phyloP scores from a whole-genome alignment of 2,888 invertebrate genomes.

The Lutraria lutraria region DNA sequence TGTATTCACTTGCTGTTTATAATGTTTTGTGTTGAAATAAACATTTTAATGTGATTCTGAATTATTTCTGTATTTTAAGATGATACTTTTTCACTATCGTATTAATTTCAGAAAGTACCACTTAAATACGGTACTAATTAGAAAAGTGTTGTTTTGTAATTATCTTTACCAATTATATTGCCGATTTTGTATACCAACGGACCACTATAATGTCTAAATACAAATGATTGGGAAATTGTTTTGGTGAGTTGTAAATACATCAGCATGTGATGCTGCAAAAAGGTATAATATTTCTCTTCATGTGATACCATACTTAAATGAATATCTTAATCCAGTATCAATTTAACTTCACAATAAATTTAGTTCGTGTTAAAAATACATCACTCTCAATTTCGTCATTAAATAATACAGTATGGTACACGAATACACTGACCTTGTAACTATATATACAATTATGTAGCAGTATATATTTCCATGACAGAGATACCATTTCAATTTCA shows the following conservation, averaged over 20 bases:
- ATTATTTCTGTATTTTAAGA: too few species aligned
- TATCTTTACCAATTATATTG: too few species aligned
- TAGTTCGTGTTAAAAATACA: constrained; percentile 12
- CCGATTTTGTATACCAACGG: too few species aligned
- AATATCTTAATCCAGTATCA: neutral
- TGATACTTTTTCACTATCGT: too few species aligned
- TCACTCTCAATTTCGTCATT: neutral
- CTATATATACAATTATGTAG: constrained; percentile 2
- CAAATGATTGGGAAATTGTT: too few species aligned
- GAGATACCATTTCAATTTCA: constrained; percentile 17
- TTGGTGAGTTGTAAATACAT: neutral
- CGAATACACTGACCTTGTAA: neutral
- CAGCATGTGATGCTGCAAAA: neutral
- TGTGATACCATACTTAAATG: neutral
- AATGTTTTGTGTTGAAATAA: too few species aligned
- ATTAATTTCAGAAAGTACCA: too few species aligned
- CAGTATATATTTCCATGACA: neutral
- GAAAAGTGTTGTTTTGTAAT: too few species aligned
- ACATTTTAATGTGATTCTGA: too few species aligned
- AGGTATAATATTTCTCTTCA: neutral
- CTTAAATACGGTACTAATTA: too few species aligned
- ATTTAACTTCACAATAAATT: neutral
- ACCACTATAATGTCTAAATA: too few species aligned
- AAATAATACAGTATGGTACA: neutral
- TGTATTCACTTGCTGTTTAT: too few species aligned